Percentiles rank a stretch among this genome's conserved stretches.
phyloP scores from a whole-genome alignment of 2,113 vertebrate genomes.

The Tenrec ecaudatus region DNA sequence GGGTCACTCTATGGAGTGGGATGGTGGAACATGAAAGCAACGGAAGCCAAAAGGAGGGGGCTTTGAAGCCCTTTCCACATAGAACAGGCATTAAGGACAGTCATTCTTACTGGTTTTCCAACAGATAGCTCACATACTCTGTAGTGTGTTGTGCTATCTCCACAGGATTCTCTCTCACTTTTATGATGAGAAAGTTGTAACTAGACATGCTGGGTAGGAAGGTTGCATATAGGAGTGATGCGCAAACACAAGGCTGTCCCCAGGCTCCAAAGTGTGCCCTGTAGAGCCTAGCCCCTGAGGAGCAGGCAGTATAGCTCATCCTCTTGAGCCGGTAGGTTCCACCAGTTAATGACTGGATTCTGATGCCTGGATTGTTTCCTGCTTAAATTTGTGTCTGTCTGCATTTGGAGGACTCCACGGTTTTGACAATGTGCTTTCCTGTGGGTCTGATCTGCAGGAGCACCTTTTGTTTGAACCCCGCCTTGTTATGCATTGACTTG shows the following conservation, averaged over 20 bases:
- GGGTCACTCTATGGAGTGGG: background rate
- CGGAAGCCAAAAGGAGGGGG: background rate
- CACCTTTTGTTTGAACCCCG: rapidly evolving
- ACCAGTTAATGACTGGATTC: background rate
- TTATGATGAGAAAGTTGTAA: too few relatives aligned
- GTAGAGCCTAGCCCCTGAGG: background rate
- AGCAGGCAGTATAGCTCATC: background rate
- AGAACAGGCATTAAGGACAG: background rate
- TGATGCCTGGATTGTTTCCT: background rate
- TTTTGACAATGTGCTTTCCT: background rate
- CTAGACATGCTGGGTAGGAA: too few relatives aligned
- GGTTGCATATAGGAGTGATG: rapidly evolving
- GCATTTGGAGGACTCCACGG: background rate
- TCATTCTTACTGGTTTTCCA: background rate
- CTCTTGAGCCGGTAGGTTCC: background rate
- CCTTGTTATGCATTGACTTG: background rate
- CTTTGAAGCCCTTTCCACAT: background rate
- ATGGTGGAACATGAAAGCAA: too few relatives aligned
- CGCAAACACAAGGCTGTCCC: background rate
- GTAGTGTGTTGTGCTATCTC: background rate
- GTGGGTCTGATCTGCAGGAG: background rate
- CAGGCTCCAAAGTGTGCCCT: rapidly evolving
- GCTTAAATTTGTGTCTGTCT: background rate
- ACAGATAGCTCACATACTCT: background rate
- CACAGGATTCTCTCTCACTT: too few relatives aligned